These are phyloP conservation scores for Melanargia galathea DNA, from an alignment of 2,888 invertebrate genomes.

Conservation along the genomic window DNA sequence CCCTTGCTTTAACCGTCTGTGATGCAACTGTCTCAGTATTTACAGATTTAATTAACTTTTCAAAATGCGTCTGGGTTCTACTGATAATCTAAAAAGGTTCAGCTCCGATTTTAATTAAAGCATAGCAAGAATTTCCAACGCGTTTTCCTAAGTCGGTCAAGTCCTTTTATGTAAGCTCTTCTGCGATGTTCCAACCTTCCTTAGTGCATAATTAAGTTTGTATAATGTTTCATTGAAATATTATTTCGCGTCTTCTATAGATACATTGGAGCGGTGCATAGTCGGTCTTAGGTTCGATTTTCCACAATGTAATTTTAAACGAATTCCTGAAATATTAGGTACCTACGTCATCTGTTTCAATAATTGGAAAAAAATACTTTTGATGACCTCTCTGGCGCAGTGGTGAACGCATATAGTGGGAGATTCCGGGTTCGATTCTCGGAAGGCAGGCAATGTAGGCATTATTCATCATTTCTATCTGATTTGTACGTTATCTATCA, in stretches of 20 bases:
- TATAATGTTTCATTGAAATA: constrained; percentile 32
- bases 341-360: too few relatives aligned
- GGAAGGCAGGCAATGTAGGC: too few relatives aligned
- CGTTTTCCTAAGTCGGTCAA: constrained; percentile 28
- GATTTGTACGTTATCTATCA: too few relatives aligned
- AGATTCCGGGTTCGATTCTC: too few relatives aligned
- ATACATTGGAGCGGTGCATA: background rate
- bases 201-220: constrained; percentile 32
- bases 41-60: constrained; percentile 6
- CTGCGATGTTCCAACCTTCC: constrained; percentile 26
- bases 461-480: too few relatives aligned
- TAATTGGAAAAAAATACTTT: too few relatives aligned
- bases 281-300: background rate
- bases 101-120: constrained; percentile 12
- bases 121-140: constrained; percentile 13
- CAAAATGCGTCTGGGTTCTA: background rate
- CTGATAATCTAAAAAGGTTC: background rate
- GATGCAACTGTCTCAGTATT: background rate
- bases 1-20: too few relatives aligned
- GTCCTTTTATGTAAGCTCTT: constrained; percentile 33
- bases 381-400: too few relatives aligned
- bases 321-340: too few relatives aligned
- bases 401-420: too few relatives aligned
- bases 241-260: background rate
- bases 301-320: background rate